Base-by-base conservation (phyloP, 2,797 vertebrate species). In the Zenarchopterus dispar region DNA sequence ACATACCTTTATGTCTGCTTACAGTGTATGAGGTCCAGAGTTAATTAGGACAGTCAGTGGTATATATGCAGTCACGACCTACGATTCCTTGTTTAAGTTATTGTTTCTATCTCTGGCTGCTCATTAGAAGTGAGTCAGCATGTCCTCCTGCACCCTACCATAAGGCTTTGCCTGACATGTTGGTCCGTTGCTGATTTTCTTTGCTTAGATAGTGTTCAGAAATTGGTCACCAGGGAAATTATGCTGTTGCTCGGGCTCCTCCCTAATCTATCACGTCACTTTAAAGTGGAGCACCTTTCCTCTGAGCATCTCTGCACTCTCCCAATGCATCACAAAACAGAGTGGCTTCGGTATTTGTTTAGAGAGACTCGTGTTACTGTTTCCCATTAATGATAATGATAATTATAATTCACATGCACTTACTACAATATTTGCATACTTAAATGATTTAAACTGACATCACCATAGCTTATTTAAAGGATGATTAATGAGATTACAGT, bases 221-320 rank as follows among this genome's bases (percentile, higher is more conserved):
- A 93, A 92, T 92, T 93, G 91, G 91, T 92, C 94, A 89, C 89
- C 49, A 66, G 93, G 93, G 94, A 95, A 92, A 91, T 93, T 90
- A 91, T 88, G 86, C 67, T 79, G 83, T 87, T 81, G 81, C 90
- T 19, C 56, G 60, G 71, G 62, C 81, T 90, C 90, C 90, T 90
- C 84, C 89, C 85, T 89, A 92, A 93, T 94, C 92, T 93, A 93
- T 95, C 93, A 92, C 84, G 67, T 90, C 65, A 74, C 83, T 84
- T 89, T 86, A 84, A 91, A 92, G 82, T 92, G 80, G 91, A 92
- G 83, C 89, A 91, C 80, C 88, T 84, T 76, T 73, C 80, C 84
- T 86, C 75, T 80, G 66, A 28, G 81, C 70, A 62, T 75, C 74
- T 75, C 75, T 51, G 53, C 61, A 71, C 63, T 66, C 56, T 75